Evolutionary conservation across 2,797 vertebrate species (phyloP), one percentile per base, ranked within the genome.

Genomic region (Pseudocheirus occidentalis): DNA sequence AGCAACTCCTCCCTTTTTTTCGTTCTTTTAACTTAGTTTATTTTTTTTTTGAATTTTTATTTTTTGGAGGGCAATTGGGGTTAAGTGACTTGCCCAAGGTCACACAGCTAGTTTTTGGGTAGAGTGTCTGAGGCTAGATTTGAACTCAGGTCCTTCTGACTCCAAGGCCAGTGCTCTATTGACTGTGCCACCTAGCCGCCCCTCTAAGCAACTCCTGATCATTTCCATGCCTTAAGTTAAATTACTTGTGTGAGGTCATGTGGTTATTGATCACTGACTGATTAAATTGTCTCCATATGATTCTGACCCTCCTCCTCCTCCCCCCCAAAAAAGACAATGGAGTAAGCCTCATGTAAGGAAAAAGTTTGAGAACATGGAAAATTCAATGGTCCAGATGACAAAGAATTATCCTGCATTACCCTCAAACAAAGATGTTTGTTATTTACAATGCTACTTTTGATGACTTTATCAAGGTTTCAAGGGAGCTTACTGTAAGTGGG

Each of bases 361-460:
- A 90, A 18, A 12, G 10, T 54, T 11, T 0, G 81, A 54, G 93
- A 97, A 96, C 62, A 4, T 73, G 90, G 62, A 57, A 94, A 91
- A 87, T 24, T 0, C 10, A 58, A 50, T 27, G 9, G 7, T 91
- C 12, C 1, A n/a, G 95, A 87, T 93, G 16, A 92, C 57, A 21
- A 90, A 90, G 52, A 95, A 0, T 29, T 92, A 94, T 0, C 94
- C 73, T 96, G 58, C 13, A 5, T 0, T 52, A 12, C 46, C 18
- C 57, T 81, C 27, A 62, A 91, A 18, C 11, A 97, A 96, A 96
- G 96, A 53, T 96, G 53, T 73, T 95, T 50, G 16, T 73, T 92
- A 59, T 59, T 94, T 91, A 40, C 52, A 95, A 87, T 95, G 91
- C 96, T 93, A 66, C 52, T 9, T 93, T 28, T 21, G 3, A 40